Conservation (phyloP, 2,888 invertebrate species). For the Drosophila percnosoma region DNA sequence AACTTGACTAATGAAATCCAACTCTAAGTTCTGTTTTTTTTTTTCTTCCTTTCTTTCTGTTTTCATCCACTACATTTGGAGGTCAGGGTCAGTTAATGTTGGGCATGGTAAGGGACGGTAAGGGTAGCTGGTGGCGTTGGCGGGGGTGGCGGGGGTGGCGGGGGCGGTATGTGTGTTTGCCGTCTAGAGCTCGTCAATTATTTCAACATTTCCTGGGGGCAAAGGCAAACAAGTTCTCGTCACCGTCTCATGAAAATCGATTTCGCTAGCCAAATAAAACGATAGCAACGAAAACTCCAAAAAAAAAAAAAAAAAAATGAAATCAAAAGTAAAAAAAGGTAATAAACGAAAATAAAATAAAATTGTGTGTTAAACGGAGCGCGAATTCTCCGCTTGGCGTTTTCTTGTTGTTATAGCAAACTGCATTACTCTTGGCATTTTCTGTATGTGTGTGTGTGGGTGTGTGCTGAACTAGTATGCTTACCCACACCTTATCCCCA, state of each 20-base stretch:
- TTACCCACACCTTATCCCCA: background rate
- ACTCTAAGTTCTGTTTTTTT: conserved; percentile 8
- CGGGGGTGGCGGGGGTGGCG: background rate
- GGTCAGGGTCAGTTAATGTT: conserved; percentile 50
- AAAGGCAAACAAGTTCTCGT: conserved; percentile 57
- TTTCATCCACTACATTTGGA: conserved; percentile 21
- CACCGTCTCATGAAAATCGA: conserved; percentile 57
- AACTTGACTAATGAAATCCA: conserved; percentile 52
- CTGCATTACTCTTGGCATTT: conserved; percentile 53
- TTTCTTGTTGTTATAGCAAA: conserved; percentile 60
- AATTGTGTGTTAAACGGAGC: conserved; percentile 59
- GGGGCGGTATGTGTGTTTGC: conserved; percentile 7
- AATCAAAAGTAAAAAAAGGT: conserved; percentile 8
- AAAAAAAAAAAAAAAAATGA: background rate
- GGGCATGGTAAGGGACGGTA: background rate
- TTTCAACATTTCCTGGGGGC: conserved; percentile 57
- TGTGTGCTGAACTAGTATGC: background rate
- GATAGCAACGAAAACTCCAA: conserved; percentile 22
- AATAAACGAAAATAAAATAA: conserved; percentile 17
- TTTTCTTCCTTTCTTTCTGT: background rate
- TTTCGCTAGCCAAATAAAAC: conserved; percentile 35
- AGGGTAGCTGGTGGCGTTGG: background rate
- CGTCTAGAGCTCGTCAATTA: conserved; percentile 63
- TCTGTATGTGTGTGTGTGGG: background rate
- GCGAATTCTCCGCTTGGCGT: conserved; percentile 42